Evolutionary conservation across 2,888 invertebrate species (phyloP), one percentile per base, ranked within the genome.

Genomic region (Luperina testacea): DNA sequence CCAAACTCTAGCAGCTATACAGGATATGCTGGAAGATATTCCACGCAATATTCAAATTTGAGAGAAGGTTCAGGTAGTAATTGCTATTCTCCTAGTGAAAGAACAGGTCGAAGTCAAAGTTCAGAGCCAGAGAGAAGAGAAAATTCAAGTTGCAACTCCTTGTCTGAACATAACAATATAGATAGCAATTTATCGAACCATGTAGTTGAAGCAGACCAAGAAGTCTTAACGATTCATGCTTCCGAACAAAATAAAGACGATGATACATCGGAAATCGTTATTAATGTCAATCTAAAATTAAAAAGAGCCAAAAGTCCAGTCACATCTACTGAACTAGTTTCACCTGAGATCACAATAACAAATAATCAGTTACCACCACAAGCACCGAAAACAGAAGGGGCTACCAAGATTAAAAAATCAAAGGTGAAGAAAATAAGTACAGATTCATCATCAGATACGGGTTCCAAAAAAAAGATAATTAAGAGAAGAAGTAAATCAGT

Each of bases 361-460:
- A 96, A 96, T 84, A 94, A 94, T 89, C 95, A 97, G 83, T 89
- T 97, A 85, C 97, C 97, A 67, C 97, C 97, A 5, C 97, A 96
- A 89, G 95, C 96, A 71, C 97, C 97, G 38, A 97, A 97, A 90
- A 27, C 92, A 32, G 97, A 97, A 77, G 91, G 90, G n/a, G 57
- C 85, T 51, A 83, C 87, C 15, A 96, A 96, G 90, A 85, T 88
- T 2, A 96, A 96, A 87, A 97, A 90, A 95, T 90, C 83, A 81
- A 97, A 90, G 95, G 94, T 83, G 27, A 92, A 94, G 76, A 97
- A 97, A 90, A 92, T 95, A 20, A 96, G 95, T 81, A 94, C 95
- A 11, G 96, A 96, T 72, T 95, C 96, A 24, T 91, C 94, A 11
- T 94, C 96, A 27, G 97, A 97, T 81, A 91, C 95, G 4, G 87